Evolutionary conservation across 2,888 invertebrate genomes (phyloP).

Genomic region (Dynastes grantii): DNA sequence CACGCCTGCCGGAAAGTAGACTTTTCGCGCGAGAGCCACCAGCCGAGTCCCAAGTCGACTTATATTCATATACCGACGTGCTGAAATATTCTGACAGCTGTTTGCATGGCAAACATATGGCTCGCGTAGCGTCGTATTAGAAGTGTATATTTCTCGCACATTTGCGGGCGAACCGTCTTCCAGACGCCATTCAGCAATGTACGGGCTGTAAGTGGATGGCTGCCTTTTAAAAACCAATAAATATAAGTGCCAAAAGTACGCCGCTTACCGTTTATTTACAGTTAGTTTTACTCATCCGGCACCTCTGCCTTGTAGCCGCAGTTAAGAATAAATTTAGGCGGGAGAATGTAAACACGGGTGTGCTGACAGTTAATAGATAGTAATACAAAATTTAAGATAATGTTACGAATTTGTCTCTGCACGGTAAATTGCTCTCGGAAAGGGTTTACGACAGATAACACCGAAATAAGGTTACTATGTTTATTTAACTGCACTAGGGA

Average conservation of each 20-base stretch:
- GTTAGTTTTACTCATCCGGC: constrained; percentile 42
- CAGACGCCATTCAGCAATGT: constrained; percentile 55
- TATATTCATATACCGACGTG: constrained; percentile 16
- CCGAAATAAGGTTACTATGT: too few relatives aligned
- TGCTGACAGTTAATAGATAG: constrained; percentile 22
- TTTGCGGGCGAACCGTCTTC: constrained; percentile 52
- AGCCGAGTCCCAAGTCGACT: constrained; percentile 1
- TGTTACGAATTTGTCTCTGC: constrained; percentile 18
- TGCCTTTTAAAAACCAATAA: constrained; percentile 62
- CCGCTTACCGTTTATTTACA: constrained; percentile 55
- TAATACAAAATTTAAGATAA: constrained; percentile 25
- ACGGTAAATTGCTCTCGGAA: too few relatives aligned
- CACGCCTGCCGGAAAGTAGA: background rate
- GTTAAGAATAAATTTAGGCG: constrained; percentile 47
- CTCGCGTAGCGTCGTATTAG: constrained; percentile 44
- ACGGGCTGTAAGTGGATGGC: constrained; percentile 53
- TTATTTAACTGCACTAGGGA: too few relatives aligned
- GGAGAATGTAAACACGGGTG: constrained; percentile 43
- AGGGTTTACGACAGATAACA: too few relatives aligned
- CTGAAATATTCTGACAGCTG: constrained; percentile 55
- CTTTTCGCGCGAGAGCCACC: background rate
- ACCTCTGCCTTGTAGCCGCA: constrained; percentile 5
- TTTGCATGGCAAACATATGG: constrained; percentile 57
- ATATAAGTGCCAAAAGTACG: constrained; percentile 59
- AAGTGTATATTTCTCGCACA: constrained; percentile 51